A percentile compares a stretch with the other conserved stretches of the same genome.
phyloP scores from a whole-genome alignment of 2,797 vertebrate genomes.

The Rhinatrema bivittatum region DNA sequence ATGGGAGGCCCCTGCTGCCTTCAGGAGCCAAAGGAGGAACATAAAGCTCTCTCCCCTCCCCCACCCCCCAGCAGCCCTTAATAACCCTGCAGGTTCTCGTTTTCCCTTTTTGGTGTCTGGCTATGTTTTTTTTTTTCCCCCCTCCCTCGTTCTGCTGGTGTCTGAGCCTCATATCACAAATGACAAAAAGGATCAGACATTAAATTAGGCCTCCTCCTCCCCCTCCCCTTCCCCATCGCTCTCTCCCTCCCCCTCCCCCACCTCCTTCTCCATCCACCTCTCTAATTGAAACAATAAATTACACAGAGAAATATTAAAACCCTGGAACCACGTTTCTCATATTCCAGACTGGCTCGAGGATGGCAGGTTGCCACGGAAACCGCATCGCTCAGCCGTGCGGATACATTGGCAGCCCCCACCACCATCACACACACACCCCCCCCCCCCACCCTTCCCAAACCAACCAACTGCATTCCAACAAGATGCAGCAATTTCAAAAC shows the following conservation, averaged over 20 bases:
- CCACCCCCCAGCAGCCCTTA: too few species aligned
- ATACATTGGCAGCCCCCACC: not conserved
- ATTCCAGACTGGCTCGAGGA: constrained; percentile 47
- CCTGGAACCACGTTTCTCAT: constrained; percentile 22
- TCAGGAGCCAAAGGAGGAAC: too few species aligned
- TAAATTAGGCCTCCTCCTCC: constrained; percentile 19
- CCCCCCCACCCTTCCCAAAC: not conserved
- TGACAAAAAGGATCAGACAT: not conserved
- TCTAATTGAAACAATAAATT: constrained; percentile 73
- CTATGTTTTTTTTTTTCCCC: too few species aligned
- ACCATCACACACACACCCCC: too few species aligned
- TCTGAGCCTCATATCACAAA: not conserved
- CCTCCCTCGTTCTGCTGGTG: not conserved
- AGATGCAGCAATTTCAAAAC: too few species aligned
- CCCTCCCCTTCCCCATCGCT: constrained; percentile 31
- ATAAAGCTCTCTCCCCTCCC: too few species aligned
- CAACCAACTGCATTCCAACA: not conserved
- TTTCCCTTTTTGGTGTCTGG: not conserved
- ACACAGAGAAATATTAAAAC: constrained; percentile 56
- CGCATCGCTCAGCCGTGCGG: constrained; percentile 33
- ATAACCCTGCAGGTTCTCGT: too few species aligned
- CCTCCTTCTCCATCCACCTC: constrained; percentile 22
- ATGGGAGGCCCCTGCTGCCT: too few species aligned
- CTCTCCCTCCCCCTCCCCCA: constrained; percentile 17
- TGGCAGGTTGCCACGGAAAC: constrained; percentile 75